Evolutionary conservation across 2,888 invertebrate genomes (phyloP), one percentile per base, ranked within the genome.

Genomic region (Ecliptopera silaceata): DNA sequence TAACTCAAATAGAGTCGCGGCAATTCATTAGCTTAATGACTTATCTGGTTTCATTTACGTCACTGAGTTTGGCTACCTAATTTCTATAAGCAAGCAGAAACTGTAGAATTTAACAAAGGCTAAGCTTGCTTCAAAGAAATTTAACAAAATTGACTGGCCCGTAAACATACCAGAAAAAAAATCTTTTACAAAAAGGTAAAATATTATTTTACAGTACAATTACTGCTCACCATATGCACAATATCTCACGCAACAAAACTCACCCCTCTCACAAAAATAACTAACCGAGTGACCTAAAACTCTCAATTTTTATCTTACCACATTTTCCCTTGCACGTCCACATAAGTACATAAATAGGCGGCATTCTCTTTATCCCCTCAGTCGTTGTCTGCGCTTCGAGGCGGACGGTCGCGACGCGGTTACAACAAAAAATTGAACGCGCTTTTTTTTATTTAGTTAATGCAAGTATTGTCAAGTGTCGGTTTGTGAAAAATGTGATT

Each of bases 311-410:
- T 43, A 15, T 44, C 54, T 51, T 54, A 48, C 31, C 32, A 54
- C 32, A 20, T 43, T 57, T 47, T 47, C 13, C 18, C 47, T 13
- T 36, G 15, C 51, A n/a, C 45, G 44, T 43, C 34, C 50, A 15
- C 36, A 54, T 52, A 59, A 20, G 13, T 13, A 41, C 42, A 42
- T 55, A 61, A 47, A 56, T 50, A 58, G 41, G 15, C 34, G 13
- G 3, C 26, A 32, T 56, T n/a, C 42, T 32, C 18, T 10, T 3
- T 3, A 18, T 4, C 15, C 43, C 51, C 34, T 68, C 71, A 78
- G 77, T 78, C 78, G 76, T 72, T 71, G 50, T 60, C 52, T n/a
- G 38, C 11, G 42, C 61, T 15, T 49, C 52, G 56, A 0, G 6
- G 48, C 49, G 66, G 59, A 31, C 53, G 62, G 62, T 56, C 70